Conservation (phyloP, 1,140 invertebrate genomes). For the Bombus cullumanus region DNA sequence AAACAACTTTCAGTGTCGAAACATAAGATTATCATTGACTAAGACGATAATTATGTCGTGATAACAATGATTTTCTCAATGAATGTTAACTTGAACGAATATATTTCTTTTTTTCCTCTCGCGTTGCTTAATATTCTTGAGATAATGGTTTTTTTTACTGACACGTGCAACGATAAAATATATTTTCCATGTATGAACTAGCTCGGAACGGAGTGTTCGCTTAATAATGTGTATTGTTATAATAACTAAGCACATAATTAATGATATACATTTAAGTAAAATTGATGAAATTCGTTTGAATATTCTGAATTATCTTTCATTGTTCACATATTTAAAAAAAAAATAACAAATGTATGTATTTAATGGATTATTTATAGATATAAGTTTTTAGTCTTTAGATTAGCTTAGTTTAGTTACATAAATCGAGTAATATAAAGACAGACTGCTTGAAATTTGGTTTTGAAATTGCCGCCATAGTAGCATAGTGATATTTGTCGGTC, state of each 20-base stretch:
- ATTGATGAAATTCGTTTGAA: not conserved
- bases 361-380: not conserved
- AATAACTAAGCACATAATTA: not conserved
- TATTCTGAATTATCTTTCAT: not conserved
- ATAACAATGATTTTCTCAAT: slow-evolving; percentile 18
- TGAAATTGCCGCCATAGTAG: not conserved
- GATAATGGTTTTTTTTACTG: not conserved
- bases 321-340: not conserved
- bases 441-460: not conserved
- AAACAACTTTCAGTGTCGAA: not conserved
- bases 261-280: not conserved
- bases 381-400: not conserved
- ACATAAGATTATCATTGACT: not conserved
- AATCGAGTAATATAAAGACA: not conserved
- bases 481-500: not conserved
- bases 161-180: slow-evolving; percentile 48
- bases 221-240: not conserved
- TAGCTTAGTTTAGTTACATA: not conserved
- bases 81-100: not conserved
- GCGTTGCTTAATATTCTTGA: not conserved
- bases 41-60: not conserved
- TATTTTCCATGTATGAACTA: slow-evolving; percentile 39
- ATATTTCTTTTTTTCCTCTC: not conserved
- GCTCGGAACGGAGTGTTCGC: not conserved
- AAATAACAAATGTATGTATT: not conserved